Evolutionary conservation across 1,140 invertebrate genomes (phyloP), one percentile per base, ranked within the genome.

Genomic region (Drosophila athabasca): DNA sequence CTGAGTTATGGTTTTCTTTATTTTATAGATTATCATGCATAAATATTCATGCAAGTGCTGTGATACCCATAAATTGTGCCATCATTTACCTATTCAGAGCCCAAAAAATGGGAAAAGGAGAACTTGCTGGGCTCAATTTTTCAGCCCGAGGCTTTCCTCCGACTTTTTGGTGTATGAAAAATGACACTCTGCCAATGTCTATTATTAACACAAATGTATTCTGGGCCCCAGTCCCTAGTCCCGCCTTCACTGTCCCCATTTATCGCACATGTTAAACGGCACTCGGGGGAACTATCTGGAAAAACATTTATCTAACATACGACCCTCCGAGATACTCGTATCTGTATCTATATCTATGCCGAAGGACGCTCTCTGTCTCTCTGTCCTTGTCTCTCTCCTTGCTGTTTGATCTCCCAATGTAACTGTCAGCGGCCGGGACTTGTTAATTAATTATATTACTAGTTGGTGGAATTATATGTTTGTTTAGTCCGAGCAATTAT

Each of bases 171-270:
- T 67, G 57, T 55, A 82, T 87, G 82, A 85, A 73, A 87, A 87
- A 87, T 85, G 82, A 54, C 83, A 51, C 76, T 87, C 76, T 85
- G 83, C 54, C 82, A 46, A 72, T 65, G 83, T 75, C 78, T 67
- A 85, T 87, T 87, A 85, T 85, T 87, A 85, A 79, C 76, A 81
- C 65, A 85, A 82, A 85, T 81, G 72, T 85, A 76, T 84, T 64
- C 62, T 55, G 50, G 17, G 50, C 9, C 50, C 66, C 64, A 19
- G 64, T 46, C 22, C 22, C 22, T 2, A 8, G 29, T 24, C 15
- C 31, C 15, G 44, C 29, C 65, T 50, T 66, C 78, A 61, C 68
- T 87, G 74, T 75, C 60, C 53, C 74, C 82, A 87, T 87, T 85
- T 82, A 85, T 87, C 78, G 82, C 82, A 76, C 82, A 87, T 85